A percentile compares a stretch with the other conserved stretches of the same genome.
These are phyloP conservation scores for Campaea margaritaria DNA, from an alignment of 2,888 invertebrate genomes.

Conservation along the genomic window DNA sequence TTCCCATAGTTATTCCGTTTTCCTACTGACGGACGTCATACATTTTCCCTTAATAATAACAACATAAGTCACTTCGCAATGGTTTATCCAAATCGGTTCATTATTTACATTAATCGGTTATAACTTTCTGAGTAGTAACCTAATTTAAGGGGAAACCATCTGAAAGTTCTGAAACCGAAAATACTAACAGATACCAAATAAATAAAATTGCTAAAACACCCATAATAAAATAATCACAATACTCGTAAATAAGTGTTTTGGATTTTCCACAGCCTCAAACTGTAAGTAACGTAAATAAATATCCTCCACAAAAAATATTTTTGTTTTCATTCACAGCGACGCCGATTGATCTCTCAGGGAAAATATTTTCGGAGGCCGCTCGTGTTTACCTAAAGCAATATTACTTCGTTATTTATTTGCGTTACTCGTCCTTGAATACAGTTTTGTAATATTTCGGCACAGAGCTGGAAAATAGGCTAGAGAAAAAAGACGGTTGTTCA, in stretches of 20 bases:
- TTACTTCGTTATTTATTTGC: constrained; percentile 34
- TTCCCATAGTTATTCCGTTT: too few species aligned
- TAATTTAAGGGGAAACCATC: too few species aligned
- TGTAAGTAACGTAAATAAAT: constrained; percentile 4
- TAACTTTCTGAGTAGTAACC: too few species aligned
- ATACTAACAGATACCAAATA: too few species aligned
- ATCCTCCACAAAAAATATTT: constrained; percentile 54
- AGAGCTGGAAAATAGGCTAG: constrained; percentile 1
- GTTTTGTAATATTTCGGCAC: constrained; percentile 18
- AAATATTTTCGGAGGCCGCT: constrained; percentile 53
- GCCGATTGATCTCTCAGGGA: constrained; percentile 52
- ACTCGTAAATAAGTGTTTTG: neutral
- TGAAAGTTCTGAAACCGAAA: too few species aligned
- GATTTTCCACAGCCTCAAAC: neutral
- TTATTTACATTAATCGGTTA: too few species aligned
- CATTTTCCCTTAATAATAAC: too few species aligned
- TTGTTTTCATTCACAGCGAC: constrained; percentile 55
- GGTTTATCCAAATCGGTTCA: too few species aligned
- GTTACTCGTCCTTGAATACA: constrained; percentile 33
- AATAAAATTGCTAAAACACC: too few species aligned
- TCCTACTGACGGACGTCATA: too few species aligned
- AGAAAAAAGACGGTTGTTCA: constrained; percentile 7
- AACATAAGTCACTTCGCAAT: too few species aligned
- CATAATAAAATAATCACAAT: constrained; percentile 9
- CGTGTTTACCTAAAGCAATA: constrained; percentile 39